Percentiles rank a stretch among this genome's conserved stretches.
phyloP scores from a whole-genome alignment of 2,797 vertebrate genomes.

The Oceanodroma leucorhoa region DNA sequence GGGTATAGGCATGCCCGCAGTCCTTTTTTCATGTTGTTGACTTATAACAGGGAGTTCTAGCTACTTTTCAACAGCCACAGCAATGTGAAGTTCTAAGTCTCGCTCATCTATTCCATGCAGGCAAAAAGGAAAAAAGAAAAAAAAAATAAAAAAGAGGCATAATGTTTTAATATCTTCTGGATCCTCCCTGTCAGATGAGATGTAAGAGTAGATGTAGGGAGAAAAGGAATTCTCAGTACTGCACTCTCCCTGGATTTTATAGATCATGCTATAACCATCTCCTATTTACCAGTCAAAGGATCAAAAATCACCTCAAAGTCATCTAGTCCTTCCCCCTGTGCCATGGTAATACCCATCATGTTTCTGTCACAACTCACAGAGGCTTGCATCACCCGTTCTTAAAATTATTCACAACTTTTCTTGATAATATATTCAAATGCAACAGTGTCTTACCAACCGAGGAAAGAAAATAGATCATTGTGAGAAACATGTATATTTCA shows the following conservation, averaged over 20 bases:
- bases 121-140: background rate
- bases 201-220: background rate
- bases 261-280: background rate
- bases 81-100: background rate
- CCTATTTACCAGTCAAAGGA: background rate
- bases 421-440: background rate
- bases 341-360: background rate
- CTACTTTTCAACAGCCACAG: background rate
- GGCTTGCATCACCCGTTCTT: background rate
- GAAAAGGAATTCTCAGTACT: background rate
- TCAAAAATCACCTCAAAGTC: background rate
- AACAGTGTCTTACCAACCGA: background rate
- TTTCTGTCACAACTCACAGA: background rate
- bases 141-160: accelerated
- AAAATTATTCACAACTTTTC: background rate
- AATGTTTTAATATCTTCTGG: background rate
- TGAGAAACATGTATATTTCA: background rate
- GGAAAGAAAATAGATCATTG: background rate
- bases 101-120: background rate
- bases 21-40: background rate
- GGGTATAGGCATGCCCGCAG: background rate
- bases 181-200: background rate
- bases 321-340: background rate
- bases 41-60: background rate
- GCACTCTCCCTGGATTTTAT: background rate